Base-by-base conservation (phyloP, 2,888 invertebrate genomes). In the Himalopsyche anomala region DNA sequence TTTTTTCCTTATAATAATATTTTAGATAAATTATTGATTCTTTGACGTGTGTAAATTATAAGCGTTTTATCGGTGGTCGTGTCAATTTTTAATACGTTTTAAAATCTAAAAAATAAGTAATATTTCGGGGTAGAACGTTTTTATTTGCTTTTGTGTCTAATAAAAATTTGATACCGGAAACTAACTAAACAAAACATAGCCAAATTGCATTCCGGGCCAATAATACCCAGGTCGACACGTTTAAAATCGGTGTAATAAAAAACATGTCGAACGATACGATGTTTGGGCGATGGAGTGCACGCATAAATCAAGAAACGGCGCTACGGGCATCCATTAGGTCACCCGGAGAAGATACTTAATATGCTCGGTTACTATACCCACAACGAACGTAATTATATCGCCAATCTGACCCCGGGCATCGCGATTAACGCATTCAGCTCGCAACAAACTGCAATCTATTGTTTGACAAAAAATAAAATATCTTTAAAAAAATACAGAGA, bases 321-420 rank as follows among this genome's bases (percentile, higher is more conserved):
- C 87, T 84, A 28, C 42, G 40, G 82, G 86, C 83, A 51, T 45
- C 82, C 84, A 88, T 88, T 88, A 88, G 87, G 87, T 88, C 87
- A 86, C 86, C 85, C 80, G 19, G 62, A 62, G 62, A 62, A 28
- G 62, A 62, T 62, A 62, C 56, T 56, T 56, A 19, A 56, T 56
- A 56, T 56, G n/a, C 82, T 19, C 74, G 56, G 28, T 42, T 84
- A 83, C 86, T 87, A 84, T 82, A 62, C 85, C 84, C 82, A 85
- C 87, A 87, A 62, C 87, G 82, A 84, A 86, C 86, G 86, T 86
- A 81, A 83, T 86, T 86, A 86, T 28, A 85, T 85, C 86, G 83
- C 83, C 82, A 79, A 85, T 87, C 81, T 80, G 19, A 79, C 88
- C 85, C 81, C 84, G 51, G 85, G 87, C 86, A n/a, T 12, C 62